Base-by-base conservation (phyloP, 2,113 vertebrate genomes). In the Pica pica region DNA sequence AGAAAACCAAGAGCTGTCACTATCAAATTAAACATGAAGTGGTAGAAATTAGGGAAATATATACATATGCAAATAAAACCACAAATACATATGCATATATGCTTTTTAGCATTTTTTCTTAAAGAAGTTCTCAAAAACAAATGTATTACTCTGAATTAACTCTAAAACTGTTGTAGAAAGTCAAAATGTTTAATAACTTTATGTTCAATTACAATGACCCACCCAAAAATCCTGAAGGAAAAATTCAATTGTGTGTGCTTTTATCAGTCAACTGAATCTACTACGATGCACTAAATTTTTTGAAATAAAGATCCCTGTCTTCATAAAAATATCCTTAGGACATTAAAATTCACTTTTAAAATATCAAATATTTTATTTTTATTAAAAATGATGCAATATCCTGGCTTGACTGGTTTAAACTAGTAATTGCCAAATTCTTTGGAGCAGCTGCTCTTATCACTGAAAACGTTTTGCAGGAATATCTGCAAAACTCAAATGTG, bases 61-160 rank as follows among this genome's bases (percentile, higher is more conserved):
- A 44, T 18, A 53, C 9, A 15, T 17, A 17, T 55, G 6, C 9
- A 50, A 56, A 30, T 13, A 50, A 39, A 74, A 24, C 3, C 20
- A 44, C 10, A 63, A 13, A 65, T 35, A 15, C 2, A 8, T n/a
- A 10, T 19, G 10, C 5, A 28, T 33, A 44, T 46, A n/a, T 6
- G 10, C 24, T 30, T 79, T 79, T 37, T 4, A 35, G 26, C 7
- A 12, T 41, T 35, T 30, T 83, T 80, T 31, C 31, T 47, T 55
- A 26, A 68, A 59, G 4, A 46, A 71, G 5, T 19, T 63, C 20
- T 91, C 73, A 64, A 76, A 78, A 71, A 3, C 1, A 60, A 20
- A 37, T 10, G 0, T 24, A n/a, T 53, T 46, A 10, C 2, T 64
- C 33, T 4, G 1, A 7, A 42, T 76, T 64, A 44, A 65, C 10